Percentiles rank a stretch among this genome's conserved stretches.
Evolutionary conservation across 2,797 vertebrate species (phyloP).

Genomic region (Urosaurus nigricauda): DNA sequence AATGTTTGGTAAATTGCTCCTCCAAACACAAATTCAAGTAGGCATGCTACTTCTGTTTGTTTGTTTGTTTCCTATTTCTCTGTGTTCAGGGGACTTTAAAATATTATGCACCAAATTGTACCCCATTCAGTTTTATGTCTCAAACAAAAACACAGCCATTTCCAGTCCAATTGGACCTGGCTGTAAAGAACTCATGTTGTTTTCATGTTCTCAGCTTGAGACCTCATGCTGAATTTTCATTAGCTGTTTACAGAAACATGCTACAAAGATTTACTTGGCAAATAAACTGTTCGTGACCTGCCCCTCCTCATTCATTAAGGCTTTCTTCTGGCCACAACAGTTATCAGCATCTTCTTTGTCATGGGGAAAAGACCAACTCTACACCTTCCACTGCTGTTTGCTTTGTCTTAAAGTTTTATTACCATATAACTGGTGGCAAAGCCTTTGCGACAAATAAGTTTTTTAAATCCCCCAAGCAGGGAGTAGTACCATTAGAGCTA

Average conservation of each 20-base stretch:
- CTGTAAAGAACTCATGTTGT: constrained; percentile 3
- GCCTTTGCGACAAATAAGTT: neutral
- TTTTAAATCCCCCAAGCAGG: neutral
- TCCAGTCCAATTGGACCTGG: constrained; percentile 24
- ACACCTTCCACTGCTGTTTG: neutral
- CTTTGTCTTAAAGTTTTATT: constrained; percentile 1
- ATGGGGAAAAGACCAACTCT: neutral
- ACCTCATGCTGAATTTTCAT: constrained; percentile 40
- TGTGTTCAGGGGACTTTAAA: constrained; percentile 34
- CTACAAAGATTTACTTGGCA: constrained; percentile 41
- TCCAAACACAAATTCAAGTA: neutral
- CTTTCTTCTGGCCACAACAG: neutral
- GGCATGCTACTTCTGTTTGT: constrained; percentile 41
- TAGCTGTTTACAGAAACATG: constrained; percentile 15
- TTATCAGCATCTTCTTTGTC: constrained; percentile 35
- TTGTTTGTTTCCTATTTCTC: neutral
- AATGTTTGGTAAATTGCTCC: neutral
- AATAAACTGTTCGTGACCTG: constrained; percentile 33
- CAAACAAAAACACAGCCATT: constrained; percentile 57
- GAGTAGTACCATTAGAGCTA: neutral
- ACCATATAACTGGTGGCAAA: neutral
- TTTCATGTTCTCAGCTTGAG: constrained; percentile 7
- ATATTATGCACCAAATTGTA: constrained; percentile 22
- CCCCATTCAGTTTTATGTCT: constrained; percentile 39
- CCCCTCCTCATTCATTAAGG: neutral